Evolutionary conservation across 2,888 invertebrate species (phyloP).

Genomic region (Zeuzera pyrina): DNA sequence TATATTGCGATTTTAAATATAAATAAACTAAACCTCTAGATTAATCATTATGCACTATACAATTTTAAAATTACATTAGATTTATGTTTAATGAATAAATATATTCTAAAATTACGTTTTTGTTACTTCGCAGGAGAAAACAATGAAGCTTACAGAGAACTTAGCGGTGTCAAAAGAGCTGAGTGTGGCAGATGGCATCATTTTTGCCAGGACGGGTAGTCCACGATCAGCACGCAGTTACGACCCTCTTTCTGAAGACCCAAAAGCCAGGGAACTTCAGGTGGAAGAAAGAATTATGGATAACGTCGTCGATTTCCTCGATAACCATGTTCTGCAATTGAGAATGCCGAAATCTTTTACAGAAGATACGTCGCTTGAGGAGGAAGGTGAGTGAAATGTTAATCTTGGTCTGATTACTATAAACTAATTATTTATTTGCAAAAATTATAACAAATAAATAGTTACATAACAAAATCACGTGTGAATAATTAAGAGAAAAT

Average conservation of each 20-base stretch:
- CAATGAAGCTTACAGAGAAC: slow-evolving; percentile 62
- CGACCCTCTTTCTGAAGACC: slow-evolving; percentile 54
- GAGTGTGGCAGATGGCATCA: slow-evolving; percentile 50
- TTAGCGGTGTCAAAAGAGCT: slow-evolving; percentile 56
- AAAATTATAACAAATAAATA: too few relatives aligned
- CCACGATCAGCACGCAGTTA: slow-evolving; percentile 58
- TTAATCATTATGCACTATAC: too few relatives aligned
- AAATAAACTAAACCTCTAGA: too few relatives aligned
- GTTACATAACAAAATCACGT: too few relatives aligned
- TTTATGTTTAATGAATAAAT: too few relatives aligned
- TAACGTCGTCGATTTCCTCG: slow-evolving; percentile 58
- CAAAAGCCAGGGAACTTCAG: slow-evolving; percentile 50
- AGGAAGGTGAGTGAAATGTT: slow-evolving; percentile 57
- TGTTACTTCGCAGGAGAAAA: slow-evolving; percentile 52
- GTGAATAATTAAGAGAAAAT: too few relatives aligned
- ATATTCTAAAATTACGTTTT: neutral
- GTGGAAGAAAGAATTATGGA: slow-evolving; percentile 63
- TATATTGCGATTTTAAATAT: too few relatives aligned
- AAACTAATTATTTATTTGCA: too few relatives aligned
- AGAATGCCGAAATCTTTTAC: slow-evolving; percentile 61
- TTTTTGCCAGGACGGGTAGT: slow-evolving; percentile 52
- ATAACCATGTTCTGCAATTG: slow-evolving; percentile 52
- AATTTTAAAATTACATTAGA: too few relatives aligned
- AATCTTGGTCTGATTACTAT: too few relatives aligned
- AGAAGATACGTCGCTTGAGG: slow-evolving; percentile 59